These are phyloP conservation scores for Catalaphyllia jardinei DNA, from an alignment of 64 coral and sea anemone species.

Conservation along the genomic window DNA sequence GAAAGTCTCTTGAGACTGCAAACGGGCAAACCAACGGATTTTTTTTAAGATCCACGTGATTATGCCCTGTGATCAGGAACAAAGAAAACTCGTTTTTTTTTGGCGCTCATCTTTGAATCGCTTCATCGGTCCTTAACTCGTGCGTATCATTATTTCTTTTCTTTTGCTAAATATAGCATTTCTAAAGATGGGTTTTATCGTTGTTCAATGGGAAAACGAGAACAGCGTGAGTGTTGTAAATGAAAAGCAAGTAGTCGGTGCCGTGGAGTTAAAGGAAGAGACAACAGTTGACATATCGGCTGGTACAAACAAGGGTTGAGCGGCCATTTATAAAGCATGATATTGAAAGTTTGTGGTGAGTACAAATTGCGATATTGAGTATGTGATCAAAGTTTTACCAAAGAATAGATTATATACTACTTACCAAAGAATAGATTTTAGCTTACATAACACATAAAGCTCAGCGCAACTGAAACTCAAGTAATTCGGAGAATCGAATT, in stretches of 20 bases:
- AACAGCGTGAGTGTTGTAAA: conserved; percentile 46
- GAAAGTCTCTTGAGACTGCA: background rate
- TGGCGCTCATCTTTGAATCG: background rate
- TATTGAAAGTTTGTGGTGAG: conserved; percentile 46
- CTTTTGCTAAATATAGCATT: background rate
- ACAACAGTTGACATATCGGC: conserved; percentile 34
- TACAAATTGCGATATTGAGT: conserved; percentile 10
- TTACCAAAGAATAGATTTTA: too few relatives aligned
- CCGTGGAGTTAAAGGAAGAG: conserved; percentile 13
- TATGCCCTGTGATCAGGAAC: too few relatives aligned
- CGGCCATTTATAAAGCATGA: background rate
- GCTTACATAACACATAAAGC: too few relatives aligned
- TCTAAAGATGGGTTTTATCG: conserved; percentile 33
- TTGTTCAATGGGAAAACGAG: conserved; percentile 20
- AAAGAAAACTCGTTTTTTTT: background rate
- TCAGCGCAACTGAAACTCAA: too few relatives aligned
- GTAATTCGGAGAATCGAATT: too few relatives aligned
- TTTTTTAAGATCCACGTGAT: background rate
- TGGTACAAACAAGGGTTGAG: conserved; percentile 12
- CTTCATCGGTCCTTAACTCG: background rate
- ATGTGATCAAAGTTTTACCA: background rate
- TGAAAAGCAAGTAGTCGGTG: conserved; percentile 28
- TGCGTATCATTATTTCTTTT: background rate
- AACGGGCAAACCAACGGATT: background rate
- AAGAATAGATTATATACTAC: too few relatives aligned